Evolutionary conservation across 2,113 vertebrate genomes (phyloP), one percentile per base, ranked within the genome.

Genomic region (Eulacestoma nigropectus): DNA sequence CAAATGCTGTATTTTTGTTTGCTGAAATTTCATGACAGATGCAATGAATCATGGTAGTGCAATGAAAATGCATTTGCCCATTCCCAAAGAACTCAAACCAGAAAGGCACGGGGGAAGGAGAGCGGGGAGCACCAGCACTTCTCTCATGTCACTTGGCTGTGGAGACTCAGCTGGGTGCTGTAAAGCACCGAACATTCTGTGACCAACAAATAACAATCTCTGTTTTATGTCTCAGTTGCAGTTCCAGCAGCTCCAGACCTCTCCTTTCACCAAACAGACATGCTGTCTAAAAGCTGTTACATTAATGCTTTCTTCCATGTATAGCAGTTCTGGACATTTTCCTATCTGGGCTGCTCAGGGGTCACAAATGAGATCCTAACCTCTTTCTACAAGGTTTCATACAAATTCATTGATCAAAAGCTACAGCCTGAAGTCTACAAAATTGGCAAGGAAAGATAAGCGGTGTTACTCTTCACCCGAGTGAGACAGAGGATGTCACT

Each of bases 91-190:
- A 25, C 23, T 63, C 19, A 41, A 41, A 69, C 14, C 44, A 90
- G 76, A 47, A 30, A 37, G 33, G 73, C 39, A 44, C 1, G 2
- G 35, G n/a, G n/a, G 33, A 44, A 56, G 46, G 37, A 75, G 33
- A 75, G 39, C 20, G 22, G 11, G 44, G 37, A 56, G 16, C 87
- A 27, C 7, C 5, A 14, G 32, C 10, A 18, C 12, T 83, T 64
- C 65, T 47, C 56, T 68, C 32, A 5, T 4, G 6, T 27, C n/a
- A 18, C 35, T 67, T 63, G 2, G 2, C 14, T 4, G 0, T 6
- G 27, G 25, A 65, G 50, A 52, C 52, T 60, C 67, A 76, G 20
- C n/a, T 90, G 44, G n/a, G 11, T 56, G 57, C 60, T 47, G 35
- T 19, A 32, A 73, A 74, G 46, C 60, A 53, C 23, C 0, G 0